Percentiles rank a stretch among this genome's conserved stretches.
Evolutionary conservation across 1,140 invertebrate species (phyloP).

Genomic region (Leptopilina clavipes): DNA sequence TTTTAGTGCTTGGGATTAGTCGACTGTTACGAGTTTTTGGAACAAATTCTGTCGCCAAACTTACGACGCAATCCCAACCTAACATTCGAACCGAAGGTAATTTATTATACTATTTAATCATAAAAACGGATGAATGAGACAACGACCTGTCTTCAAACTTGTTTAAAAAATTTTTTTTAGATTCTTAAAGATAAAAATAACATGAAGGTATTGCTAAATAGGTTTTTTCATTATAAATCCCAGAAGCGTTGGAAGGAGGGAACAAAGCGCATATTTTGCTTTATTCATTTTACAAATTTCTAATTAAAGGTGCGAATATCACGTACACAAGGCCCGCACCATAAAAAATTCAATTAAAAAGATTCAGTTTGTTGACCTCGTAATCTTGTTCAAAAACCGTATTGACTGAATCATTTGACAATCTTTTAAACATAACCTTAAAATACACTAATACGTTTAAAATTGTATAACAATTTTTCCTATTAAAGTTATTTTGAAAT

Average conservation of each 20-base stretch:
- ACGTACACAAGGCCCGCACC: conserved; percentile 31
- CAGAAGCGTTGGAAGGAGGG: neutral
- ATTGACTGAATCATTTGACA: conserved; percentile 3
- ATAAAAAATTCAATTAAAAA: conserved; percentile 13
- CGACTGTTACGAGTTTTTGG: conserved; percentile 21
- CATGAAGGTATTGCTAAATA: neutral
- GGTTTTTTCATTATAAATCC: neutral
- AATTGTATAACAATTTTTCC: neutral
- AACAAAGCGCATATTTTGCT: neutral
- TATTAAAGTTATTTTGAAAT: too few species aligned
- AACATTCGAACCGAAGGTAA: conserved; percentile 31
- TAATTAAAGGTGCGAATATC: conserved; percentile 11
- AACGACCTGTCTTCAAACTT: neutral
- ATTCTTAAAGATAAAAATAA: neutral
- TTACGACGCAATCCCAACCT: conserved; percentile 46
- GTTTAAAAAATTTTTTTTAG: neutral
- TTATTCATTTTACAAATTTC: neutral
- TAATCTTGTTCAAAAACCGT: conserved; percentile 24
- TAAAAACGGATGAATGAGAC: neutral
- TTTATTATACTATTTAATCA: conserved; percentile 13
- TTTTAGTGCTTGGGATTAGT: conserved; percentile 24
- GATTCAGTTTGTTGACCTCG: conserved; percentile 27
- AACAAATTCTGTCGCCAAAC: conserved; percentile 20
- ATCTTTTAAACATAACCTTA: neutral
- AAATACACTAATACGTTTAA: neutral